These are phyloP conservation scores for Chloroclystis v-ata DNA, from an alignment of 2,888 invertebrate genomes.

Conservation along the genomic window DNA sequence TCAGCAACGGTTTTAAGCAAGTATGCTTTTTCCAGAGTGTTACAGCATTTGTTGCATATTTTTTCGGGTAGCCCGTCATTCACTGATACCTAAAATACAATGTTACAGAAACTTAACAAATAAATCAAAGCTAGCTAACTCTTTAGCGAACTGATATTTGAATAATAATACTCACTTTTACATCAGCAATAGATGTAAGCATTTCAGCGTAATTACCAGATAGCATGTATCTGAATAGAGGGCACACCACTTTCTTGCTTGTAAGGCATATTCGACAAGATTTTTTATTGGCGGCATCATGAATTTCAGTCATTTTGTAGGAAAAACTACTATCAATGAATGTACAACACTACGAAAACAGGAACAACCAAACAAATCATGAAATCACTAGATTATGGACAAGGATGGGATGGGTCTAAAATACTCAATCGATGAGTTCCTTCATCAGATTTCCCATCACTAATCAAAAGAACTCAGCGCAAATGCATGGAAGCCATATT, in stretches of 20 bases:
- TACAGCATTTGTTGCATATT: slow-evolving; percentile 67
- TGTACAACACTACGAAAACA: slow-evolving; percentile 15
- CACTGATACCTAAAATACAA: slow-evolving; percentile 58
- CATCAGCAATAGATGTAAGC: slow-evolving; percentile 71
- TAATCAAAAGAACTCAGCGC: slow-evolving; percentile 15
- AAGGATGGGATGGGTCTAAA: slow-evolving; percentile 16
- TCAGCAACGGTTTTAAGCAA: slow-evolving; percentile 71
- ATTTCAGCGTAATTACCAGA: slow-evolving; percentile 75
- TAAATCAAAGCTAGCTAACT: too few relatives aligned
- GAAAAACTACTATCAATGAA: background rate
- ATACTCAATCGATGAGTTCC: slow-evolving; percentile 23
- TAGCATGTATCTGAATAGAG: slow-evolving; percentile 67
- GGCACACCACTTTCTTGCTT: slow-evolving; percentile 63
- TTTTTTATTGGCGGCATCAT: slow-evolving; percentile 53
- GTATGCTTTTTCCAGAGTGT: slow-evolving; percentile 66
- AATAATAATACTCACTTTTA: slow-evolving; percentile 65
- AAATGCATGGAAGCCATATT: slow-evolving; percentile 19
- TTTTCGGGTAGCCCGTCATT: slow-evolving; percentile 72
- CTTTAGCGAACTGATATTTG: too few relatives aligned
- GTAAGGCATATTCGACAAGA: slow-evolving; percentile 70
- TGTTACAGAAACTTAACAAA: too few relatives aligned
- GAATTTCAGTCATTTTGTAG: slow-evolving; percentile 50
- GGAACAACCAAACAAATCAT: slow-evolving; percentile 12
- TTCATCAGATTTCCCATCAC: slow-evolving; percentile 35
- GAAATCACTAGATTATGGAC: slow-evolving; percentile 25